Evolutionary conservation across 2,113 vertebrate genomes (phyloP), one percentile per base, ranked within the genome.

Genomic region (Brevimyrus niger): DNA sequence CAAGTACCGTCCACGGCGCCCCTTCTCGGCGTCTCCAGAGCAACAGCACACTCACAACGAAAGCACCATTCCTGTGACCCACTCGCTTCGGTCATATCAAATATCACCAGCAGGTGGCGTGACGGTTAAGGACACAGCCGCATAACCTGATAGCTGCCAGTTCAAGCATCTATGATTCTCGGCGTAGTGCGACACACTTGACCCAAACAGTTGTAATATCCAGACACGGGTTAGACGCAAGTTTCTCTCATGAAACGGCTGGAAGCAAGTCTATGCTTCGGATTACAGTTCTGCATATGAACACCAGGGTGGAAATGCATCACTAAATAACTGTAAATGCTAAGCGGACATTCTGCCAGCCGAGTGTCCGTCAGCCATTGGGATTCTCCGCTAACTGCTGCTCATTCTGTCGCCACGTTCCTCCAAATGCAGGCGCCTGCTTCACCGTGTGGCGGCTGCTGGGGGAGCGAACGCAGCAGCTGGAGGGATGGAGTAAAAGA

Each of bases 391-490:
- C 19, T 44, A 23, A n/a, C 46, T 31, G 8, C 8, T 31, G 58
- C 35, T 61, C 1, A 42, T 38, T 46, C 27, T 76, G 10, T 17
- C 44, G 7, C 21, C 19, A 35, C 17, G 27, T 91, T 19, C 88
- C 51, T 80, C 44, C 58, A 89, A 27, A 83, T 90, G 17, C 58
- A 96, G 96, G 94, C 11, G 94, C 92, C 1, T 53, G 90, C 9
- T 55, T 95, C 0, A 92, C 94, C 1, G 92, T 95, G 0, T 93
- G 93, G 93, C 93, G 94, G 86, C 90, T 95, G 87, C 90, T 96
- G 89, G 90, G 92, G 89, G 95, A 96, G 89, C 93, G 93, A 69
- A 86, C 87, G 8, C 90, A 92, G 9, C 92, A 90, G 0, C 90
- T 95, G 53, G 91, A 92, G 0, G 93, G 84, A 85, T 92, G 93